Conservation (phyloP, 2,113 vertebrate genomes). For the Ammospiza nelsoni region DNA sequence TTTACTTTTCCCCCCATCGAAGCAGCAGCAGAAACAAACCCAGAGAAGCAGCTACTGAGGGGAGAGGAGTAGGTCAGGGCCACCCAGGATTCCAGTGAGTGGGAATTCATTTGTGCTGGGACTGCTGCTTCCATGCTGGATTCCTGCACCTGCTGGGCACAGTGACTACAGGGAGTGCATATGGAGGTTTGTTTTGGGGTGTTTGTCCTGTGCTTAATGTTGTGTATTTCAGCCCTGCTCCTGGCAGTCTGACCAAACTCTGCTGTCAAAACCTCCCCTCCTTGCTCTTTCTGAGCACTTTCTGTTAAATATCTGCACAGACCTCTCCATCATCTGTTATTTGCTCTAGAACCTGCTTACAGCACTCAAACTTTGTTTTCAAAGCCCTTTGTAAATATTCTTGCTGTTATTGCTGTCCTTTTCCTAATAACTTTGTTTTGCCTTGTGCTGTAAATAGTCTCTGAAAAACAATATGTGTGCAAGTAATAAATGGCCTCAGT, state of each 20-base stretch:
- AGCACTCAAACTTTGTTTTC: neutral
- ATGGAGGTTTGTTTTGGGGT: neutral
- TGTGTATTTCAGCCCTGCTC: neutral
- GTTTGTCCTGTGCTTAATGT: neutral
- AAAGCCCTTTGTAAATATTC: neutral
- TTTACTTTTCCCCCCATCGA: accelerated
- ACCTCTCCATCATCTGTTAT: neutral
- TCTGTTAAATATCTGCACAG: neutral
- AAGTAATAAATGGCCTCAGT: neutral
- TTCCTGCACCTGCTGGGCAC: neutral
- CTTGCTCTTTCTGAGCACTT: neutral
- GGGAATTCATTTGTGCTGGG: neutral
- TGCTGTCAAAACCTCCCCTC: neutral
- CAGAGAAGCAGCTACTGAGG: neutral
- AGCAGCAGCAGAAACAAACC: neutral
- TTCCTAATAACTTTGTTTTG: neutral
- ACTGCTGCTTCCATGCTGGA: neutral
- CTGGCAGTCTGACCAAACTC: neutral
- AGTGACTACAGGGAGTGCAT: neutral
- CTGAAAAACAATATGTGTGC: neutral
- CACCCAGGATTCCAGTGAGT: neutral
- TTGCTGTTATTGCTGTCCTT: neutral
- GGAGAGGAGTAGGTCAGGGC: neutral
- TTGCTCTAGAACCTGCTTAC: neutral
- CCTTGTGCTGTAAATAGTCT: neutral